phyloP scores from a whole-genome alignment of 1,140 invertebrate genomes.

The Lysiphlebus fabarum region DNA sequence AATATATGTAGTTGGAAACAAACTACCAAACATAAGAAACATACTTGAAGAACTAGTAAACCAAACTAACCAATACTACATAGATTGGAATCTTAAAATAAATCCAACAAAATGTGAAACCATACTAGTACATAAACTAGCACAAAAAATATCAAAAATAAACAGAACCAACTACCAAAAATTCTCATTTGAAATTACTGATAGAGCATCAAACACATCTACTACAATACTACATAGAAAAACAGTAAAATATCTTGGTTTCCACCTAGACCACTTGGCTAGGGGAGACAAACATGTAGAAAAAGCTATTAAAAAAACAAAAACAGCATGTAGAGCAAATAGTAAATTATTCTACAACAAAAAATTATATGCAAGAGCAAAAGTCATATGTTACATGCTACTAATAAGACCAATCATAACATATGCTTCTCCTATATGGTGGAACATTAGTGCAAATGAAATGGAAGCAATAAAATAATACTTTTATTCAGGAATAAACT shows the following conservation, averaged over 20 bases:
- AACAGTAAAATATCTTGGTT: conserved; percentile 17
- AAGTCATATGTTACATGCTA: no score
- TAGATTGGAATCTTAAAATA: conserved; percentile 17
- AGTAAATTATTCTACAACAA: no score
- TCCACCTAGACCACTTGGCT: conserved; percentile 10
- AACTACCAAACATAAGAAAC: background rate
- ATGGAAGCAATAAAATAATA: no score
- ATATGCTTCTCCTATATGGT: no score
- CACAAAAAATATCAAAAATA: background rate
- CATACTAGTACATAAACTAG: conserved; percentile 17
- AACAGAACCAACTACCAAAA: background rate
- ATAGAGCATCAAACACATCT: background rate
- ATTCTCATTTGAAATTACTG: background rate
- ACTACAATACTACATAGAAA: conserved; percentile 9
- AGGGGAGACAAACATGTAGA: conserved; percentile 9
- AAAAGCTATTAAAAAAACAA: conserved; percentile 6
- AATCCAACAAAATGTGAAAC: conserved; percentile 21
- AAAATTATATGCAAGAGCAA: no score
- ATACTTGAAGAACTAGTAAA: conserved; percentile 3
- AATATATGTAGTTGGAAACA: conserved; percentile 14
- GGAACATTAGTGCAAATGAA: no score
- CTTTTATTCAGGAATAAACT: no score
- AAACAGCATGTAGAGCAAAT: no score
- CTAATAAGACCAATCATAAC: no score
- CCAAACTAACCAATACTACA: conserved; percentile 11